Evolutionary conservation across 2,113 vertebrate species (phyloP), one percentile per base, ranked within the genome.

Genomic region (Taxidea taxus): DNA sequence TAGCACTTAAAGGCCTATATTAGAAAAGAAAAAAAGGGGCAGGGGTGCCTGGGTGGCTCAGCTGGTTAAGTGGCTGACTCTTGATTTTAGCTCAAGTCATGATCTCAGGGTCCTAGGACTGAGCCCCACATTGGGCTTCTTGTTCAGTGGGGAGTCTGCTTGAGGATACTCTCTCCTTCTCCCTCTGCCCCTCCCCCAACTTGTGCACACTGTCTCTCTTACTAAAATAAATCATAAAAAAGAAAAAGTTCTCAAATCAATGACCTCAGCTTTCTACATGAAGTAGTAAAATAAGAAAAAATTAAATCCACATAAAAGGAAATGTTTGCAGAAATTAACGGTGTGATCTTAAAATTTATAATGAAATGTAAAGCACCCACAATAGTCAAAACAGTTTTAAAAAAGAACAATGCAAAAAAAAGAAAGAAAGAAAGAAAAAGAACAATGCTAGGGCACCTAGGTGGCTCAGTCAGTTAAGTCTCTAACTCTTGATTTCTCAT

Each of bases 391-490:
- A 84, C 25, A 70, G 90, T 94, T 94, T 93, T 87, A 49, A 60
- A 84, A 95, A 64, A 93, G 44, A 90, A 96, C 25, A 88, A 47
- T 64, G 64, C 60, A 77, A 51, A 83, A 95, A 62, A 92, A 51
- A 16, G 51, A 54, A 54, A 54, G 51, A 54, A 54, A 54, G 51
- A 54, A 54, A 54, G 83, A 60, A 84, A 95, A 47, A 90, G 37
- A 90, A 96, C 25, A 88, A 47, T 56, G 64, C 62, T 9, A n/a
- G 34, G 64, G 64, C 31, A 68, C 15, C 64, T n/a, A 68, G 34
- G 64, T 66, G 64, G 34, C 31, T 68, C 31, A 68, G 64, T 68
- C 7, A 3, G 15, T 68, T 68, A n/a, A 68, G 64, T 34, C 15
- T 68, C 34, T 68, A 16, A n/a, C 15, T 68, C 16, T 18, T 68